Evolutionary conservation across 2,113 vertebrate genomes (phyloP).

Genomic region (Smithornis capensis): DNA sequence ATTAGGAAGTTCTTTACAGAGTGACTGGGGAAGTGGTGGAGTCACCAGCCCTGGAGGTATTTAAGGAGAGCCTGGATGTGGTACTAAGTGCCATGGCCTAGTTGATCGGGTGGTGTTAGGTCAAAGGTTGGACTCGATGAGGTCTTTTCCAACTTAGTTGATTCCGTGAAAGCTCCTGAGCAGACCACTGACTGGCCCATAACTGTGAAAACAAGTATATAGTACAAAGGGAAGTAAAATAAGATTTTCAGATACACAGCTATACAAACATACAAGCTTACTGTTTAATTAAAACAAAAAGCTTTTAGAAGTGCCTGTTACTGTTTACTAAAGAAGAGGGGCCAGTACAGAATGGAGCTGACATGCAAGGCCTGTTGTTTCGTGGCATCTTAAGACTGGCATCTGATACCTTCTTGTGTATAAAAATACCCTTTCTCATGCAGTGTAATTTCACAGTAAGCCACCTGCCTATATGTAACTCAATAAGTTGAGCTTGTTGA

Average conservation of each 20-base stretch:
- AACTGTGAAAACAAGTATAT: rapidly evolving
- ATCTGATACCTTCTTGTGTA: too few relatives aligned
- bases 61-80: too few relatives aligned
- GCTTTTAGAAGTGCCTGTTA: not conserved
- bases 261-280: not conserved
- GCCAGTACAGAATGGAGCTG: rapidly evolving
- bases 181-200: rapidly evolving
- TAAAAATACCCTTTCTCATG: not conserved
- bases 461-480: not conserved
- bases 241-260: rapidly evolving
- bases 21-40: too few relatives aligned
- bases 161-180: too few relatives aligned
- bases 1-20: too few relatives aligned
- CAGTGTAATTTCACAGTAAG: too few relatives aligned
- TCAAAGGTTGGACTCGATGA: too few relatives aligned
- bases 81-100: too few relatives aligned
- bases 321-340: not conserved
- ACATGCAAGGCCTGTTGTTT: rapidly evolving
- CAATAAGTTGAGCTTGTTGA: rapidly evolving
- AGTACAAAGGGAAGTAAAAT: not conserved
- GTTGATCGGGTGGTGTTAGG: too few relatives aligned
- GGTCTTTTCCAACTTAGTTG: too few relatives aligned
- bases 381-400: not conserved
- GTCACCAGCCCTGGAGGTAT: too few relatives aligned
- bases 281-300: not conserved